Percentiles rank a stretch among this genome's conserved stretches.
Conservation (phyloP, 1,140 invertebrate species). For the Ditylenchus dipsaci region DNA sequence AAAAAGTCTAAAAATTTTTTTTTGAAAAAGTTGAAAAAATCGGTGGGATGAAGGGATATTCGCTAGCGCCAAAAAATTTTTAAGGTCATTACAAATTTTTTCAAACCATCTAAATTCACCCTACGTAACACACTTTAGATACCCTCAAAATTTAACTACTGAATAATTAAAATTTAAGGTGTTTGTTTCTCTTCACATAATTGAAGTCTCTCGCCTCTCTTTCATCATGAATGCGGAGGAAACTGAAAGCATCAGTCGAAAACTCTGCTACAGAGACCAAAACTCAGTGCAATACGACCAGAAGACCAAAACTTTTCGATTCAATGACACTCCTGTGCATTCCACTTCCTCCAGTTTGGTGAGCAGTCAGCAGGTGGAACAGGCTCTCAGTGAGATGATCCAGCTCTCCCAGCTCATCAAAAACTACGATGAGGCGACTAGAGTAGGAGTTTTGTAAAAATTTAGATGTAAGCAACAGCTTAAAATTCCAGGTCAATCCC, state of each 20-base stretch:
- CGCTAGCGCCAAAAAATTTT: no score
- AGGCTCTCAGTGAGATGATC: background rate
- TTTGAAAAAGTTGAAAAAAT: no score
- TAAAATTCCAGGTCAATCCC: background rate
- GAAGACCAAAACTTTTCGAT: constrained; percentile 21
- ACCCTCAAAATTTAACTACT: background rate
- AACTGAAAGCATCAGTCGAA: constrained; percentile 13
- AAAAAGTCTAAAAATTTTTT: no score
- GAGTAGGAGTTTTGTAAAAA: background rate
- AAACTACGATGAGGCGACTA: background rate
- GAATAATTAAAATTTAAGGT: constrained; percentile 17
- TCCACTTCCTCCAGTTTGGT: background rate
- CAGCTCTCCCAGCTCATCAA: background rate
- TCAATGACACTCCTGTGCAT: constrained; percentile 17
- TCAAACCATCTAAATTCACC: background rate
- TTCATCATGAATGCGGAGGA: background rate
- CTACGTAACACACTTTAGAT: background rate
- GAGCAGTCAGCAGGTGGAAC: background rate
- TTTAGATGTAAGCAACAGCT: background rate
- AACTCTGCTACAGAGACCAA: constrained; percentile 10
- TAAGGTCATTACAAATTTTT: background rate
- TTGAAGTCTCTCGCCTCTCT: constrained; percentile 24
- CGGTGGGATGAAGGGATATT: no score
- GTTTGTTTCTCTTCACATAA: constrained; percentile 25
- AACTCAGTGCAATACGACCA: constrained; percentile 23